Evolutionary conservation across 1,140 invertebrate genomes (phyloP).

Genomic region (Homarus americanus): DNA sequence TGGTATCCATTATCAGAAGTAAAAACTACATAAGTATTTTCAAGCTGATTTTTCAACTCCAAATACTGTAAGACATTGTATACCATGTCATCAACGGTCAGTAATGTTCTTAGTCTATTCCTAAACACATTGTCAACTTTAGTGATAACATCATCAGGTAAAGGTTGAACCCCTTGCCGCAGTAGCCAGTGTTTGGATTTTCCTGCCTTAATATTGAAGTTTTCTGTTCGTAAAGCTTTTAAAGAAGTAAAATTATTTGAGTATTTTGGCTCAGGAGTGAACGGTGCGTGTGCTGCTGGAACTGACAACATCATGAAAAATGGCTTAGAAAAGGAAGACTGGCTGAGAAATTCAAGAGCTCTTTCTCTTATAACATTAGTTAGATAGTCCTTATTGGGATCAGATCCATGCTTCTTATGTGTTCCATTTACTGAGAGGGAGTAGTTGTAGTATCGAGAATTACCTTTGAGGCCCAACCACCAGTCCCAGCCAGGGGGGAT

Average conservation of each 20-base stretch:
- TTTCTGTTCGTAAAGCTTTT: conserved; percentile 84
- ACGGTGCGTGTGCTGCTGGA: conserved; percentile 91
- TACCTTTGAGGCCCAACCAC: conserved; percentile 89
- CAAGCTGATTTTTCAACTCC: conserved; percentile 80
- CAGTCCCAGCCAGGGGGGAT: conserved; percentile 90
- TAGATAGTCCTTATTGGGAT: conserved; percentile 86
- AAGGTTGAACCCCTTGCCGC: conserved; percentile 82
- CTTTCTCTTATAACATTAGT: conserved; percentile 90
- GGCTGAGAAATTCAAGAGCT: conserved; percentile 82
- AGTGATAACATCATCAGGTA: conserved; percentile 81
- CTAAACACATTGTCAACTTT: conserved; percentile 85
- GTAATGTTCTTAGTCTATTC: conserved; percentile 86
- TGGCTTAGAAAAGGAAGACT: conserved; percentile 77
- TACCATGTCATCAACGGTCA: conserved; percentile 93
- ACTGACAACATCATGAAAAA: conserved; percentile 92
- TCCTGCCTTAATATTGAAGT: conserved; percentile 86
- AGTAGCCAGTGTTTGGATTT: conserved; percentile 87
- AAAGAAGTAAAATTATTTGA: conserved; percentile 81
- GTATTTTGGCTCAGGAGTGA: conserved; percentile 88
- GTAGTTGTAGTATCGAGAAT: conserved; percentile 93
- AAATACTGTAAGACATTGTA: conserved; percentile 81
- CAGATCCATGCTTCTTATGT: conserved; percentile 79
- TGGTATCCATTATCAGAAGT: conserved; percentile 95
- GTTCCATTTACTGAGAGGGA: conserved; percentile 90
- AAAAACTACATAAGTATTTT: conserved; percentile 89